Evolutionary conservation across 2,113 vertebrate species (phyloP), one percentile per base, ranked within the genome.

Genomic region (Manacus vitellinus): DNA sequence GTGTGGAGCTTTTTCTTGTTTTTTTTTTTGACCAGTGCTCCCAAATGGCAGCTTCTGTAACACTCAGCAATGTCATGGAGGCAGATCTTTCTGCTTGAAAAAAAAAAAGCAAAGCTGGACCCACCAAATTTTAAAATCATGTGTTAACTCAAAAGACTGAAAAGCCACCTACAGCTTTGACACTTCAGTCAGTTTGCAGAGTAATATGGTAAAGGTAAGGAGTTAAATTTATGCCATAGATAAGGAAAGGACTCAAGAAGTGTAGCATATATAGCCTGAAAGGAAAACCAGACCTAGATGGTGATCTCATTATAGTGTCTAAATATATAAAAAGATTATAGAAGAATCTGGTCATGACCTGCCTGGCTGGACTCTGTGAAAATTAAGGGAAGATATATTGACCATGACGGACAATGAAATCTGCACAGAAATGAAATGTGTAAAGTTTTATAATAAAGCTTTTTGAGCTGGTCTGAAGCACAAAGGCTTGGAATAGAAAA

Each of bases 271-370:
- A 96, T 89, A 95, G n/a, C 27, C 52, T 91, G 76, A 56, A 96
- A 84, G 56, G 68, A 72, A 92, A 80, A 92, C 62, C 28, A 81
- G 65, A 44, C 76, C 76, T 37, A 65, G 85, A 80, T 84, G 87
- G 94, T 90, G 83, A 89, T 88, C 94, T 95, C 76, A 91, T 94
- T 96, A 92, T 54, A 56, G 76, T 92, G 82, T 72, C 85, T 83
- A 96, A 94, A 95, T 96, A 76, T 89, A 83, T 94, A 61, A 88
- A 94, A 93, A 80, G 72, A 91, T 93, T 92, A 81, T 52, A 72
- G 90, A 94, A 61, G 68, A 86, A 93, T 72, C 68, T 93, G 76
- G 76, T 89, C 83, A 8, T 96, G 88, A 97, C 95, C 96, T 87
- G 92, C 80, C 91, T 92, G 89, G 49, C 80, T 94, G 92, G 92